Percentiles rank a stretch among this genome's conserved stretches.
These are phyloP conservation scores for Ammodytes dubius DNA, from an alignment of 2,113 vertebrate species.

Conservation along the genomic window DNA sequence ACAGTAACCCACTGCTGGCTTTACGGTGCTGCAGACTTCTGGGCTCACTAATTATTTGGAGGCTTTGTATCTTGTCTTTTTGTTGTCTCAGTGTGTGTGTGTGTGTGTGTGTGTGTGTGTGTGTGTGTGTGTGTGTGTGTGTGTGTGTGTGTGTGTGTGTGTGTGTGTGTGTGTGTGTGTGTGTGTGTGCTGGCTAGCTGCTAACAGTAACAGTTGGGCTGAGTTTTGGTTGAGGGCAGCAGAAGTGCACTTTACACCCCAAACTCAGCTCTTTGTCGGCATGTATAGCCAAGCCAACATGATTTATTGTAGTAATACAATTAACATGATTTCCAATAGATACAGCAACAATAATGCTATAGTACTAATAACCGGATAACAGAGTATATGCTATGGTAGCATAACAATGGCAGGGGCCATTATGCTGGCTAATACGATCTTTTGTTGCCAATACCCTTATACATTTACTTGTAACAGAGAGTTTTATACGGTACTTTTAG, in stretches of 20 bases:
- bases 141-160: constrained; percentile 13
- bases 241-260: constrained; percentile 12
- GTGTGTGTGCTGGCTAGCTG: constrained; percentile 13
- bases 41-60: constrained; percentile 73
- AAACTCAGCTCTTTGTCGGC: neutral
- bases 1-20: constrained; percentile 45
- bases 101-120: constrained; percentile 1
- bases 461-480: neutral
- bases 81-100: constrained; percentile 1
- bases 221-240: constrained; percentile 33
- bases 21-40: constrained; percentile 54
- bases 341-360: too few relatives aligned
- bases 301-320: constrained; percentile 3
- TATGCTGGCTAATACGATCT: neutral
- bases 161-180: constrained; percentile 16
- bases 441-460: neutral
- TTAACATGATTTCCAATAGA: neutral
- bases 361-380: too few relatives aligned
- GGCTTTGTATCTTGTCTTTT: constrained; percentile 43
- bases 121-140: neutral
- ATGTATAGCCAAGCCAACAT: neutral
- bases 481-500: neutral
- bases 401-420: too few relatives aligned
- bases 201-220: constrained; percentile 51
- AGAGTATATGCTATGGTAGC: too few relatives aligned